Percentiles rank a stretch among this genome's conserved stretches.
Conservation (phyloP, 2,113 vertebrate genomes). For the Nasalis larvatus region DNA sequence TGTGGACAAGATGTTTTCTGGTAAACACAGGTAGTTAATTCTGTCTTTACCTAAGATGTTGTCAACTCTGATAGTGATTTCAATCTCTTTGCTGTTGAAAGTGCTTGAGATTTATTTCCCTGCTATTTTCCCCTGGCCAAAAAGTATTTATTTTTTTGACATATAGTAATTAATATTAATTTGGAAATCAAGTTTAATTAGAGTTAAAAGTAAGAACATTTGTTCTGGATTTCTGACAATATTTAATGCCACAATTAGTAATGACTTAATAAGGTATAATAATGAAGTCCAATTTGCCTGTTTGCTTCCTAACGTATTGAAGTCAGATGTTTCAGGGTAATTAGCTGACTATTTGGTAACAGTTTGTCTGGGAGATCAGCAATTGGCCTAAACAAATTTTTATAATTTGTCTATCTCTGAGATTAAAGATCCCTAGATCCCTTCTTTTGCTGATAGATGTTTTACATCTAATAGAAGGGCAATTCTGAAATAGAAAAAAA, state of each 20-base stretch:
- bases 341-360: constrained; percentile 39
- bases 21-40: neutral
- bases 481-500: neutral
- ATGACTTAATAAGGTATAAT: constrained; percentile 46
- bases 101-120: neutral
- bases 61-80: neutral
- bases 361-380: neutral
- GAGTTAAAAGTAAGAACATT: constrained; percentile 42
- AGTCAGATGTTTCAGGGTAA: constrained; percentile 47
- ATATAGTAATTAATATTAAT: constrained; percentile 43
- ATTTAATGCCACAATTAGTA: constrained; percentile 47
- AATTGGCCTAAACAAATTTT: constrained; percentile 19
- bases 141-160: constrained; percentile 33
- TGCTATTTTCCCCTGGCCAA: neutral
- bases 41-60: neutral
- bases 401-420: constrained; percentile 25
- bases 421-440: neutral
- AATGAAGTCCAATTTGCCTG: constrained; percentile 11
- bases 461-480: neutral
- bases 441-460: neutral
- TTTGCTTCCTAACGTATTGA: constrained; percentile 35
- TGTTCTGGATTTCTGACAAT: constrained; percentile 35
- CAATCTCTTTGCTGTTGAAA: neutral
- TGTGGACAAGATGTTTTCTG: neutral
- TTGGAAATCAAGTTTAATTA: constrained; percentile 46